phyloP scores from a whole-genome alignment of 2,888 invertebrate genomes.

The Macrophya annulata region DNA sequence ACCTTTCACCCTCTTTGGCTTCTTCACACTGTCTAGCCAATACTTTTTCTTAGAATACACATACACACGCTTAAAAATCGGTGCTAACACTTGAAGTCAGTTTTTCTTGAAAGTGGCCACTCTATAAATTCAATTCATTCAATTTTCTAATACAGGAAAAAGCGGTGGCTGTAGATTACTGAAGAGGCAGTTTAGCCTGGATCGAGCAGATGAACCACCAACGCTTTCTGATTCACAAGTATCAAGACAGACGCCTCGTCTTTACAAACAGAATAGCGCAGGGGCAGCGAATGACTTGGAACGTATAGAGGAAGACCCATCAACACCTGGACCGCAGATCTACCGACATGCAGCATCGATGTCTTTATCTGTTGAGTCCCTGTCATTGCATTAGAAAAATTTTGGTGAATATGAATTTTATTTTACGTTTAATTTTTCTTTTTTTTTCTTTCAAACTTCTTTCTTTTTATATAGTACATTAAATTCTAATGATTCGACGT shows the following conservation, averaged over 20 bases:
- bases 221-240: constrained; percentile 63
- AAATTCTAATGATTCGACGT: not conserved
- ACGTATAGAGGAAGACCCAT: constrained; percentile 86
- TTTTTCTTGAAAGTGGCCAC: no score
- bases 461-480: not conserved
- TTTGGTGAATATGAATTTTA: constrained; percentile 53
- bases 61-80: no score
- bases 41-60: not conserved
- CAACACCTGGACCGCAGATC: constrained; percentile 75
- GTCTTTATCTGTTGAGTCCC: constrained; percentile 78
- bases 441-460: not conserved
- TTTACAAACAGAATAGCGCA: constrained; percentile 86
- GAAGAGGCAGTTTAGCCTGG: constrained; percentile 86
- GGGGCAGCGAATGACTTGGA: constrained; percentile 86
- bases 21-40: not conserved
- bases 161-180: constrained; percentile 80
- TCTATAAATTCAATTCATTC: no score
- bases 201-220: constrained; percentile 84
- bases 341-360: constrained; percentile 77
- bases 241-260: constrained; percentile 71
- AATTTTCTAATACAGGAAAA: constrained; percentile 59
- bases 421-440: not conserved
- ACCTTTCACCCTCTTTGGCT: not conserved
- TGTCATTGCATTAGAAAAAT: constrained; percentile 70
- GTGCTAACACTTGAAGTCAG: not conserved